A percentile compares a stretch with the other conserved stretches of the same genome.
Conservation (phyloP, 2,888 invertebrate species). For the Lepidochitona cinerea region DNA sequence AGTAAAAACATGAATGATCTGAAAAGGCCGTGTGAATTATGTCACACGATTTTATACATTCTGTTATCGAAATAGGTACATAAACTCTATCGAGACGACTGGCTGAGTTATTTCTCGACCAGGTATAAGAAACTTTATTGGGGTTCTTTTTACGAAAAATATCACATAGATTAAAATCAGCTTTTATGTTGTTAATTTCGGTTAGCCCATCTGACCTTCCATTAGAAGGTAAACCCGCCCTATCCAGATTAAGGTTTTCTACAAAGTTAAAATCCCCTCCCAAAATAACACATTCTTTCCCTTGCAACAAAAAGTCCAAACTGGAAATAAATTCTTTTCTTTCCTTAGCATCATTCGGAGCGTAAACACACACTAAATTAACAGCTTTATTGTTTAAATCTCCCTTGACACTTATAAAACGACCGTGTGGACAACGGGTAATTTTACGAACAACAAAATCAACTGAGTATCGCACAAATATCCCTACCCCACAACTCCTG, state of each 20-base stretch:
- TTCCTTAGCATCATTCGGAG: not conserved
- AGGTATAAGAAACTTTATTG: not conserved
- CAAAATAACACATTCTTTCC: slow-evolving; percentile 10
- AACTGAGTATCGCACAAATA: not conserved
- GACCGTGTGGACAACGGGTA: not conserved
- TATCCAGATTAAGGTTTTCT: slow-evolving; percentile 14
- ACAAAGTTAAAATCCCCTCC: slow-evolving; percentile 28
- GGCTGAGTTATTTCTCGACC: not conserved
- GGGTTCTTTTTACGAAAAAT: slow-evolving; percentile 6
- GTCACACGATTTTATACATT: not conserved
- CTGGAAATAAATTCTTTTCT: not conserved
- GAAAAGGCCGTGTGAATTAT: not conserved
- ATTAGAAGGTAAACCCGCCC: slow-evolving; percentile 18
- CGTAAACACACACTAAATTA: not conserved
- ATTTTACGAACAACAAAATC: not conserved
- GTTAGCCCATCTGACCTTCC: slow-evolving; percentile 4
- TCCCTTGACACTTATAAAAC: not conserved
- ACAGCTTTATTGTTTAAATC: not conserved
- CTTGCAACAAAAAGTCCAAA: not conserved
- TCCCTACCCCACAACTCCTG: not conserved
- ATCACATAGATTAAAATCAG: slow-evolving; percentile 19
- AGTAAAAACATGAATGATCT: not conserved
- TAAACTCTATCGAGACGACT: not conserved
- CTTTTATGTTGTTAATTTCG: slow-evolving; percentile 13
- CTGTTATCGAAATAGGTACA: not conserved